Base-by-base conservation (phyloP, 64 coral and sea anemone species). In the Montipora efflorescens region DNA sequence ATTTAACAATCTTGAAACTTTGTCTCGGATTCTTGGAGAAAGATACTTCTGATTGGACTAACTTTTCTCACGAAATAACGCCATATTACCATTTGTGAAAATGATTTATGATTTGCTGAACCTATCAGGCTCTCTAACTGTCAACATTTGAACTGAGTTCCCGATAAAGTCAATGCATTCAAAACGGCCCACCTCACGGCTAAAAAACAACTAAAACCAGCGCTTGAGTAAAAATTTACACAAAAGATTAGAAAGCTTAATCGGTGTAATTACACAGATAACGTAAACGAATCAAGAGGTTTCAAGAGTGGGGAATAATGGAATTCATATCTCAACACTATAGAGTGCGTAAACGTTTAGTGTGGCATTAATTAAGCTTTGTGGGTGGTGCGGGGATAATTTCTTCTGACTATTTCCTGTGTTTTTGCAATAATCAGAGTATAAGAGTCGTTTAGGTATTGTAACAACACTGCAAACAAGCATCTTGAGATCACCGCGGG, bases 321-420 rank as follows among this genome's bases (percentile, higher is more conserved):
- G 61, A 14, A 64, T 19, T 64, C 13, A 11, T 64, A 36, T 16
- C 61, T 64, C 11, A 64, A 14, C 61, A 64, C 61, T 64, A 4
- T 10, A 12, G 18, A 71, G 61, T 51, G 82, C 22, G 64, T 51
- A 50, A 86, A 72, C 66, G 14, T 23, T 70, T 59, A 72, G 66
- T 59, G 66, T 86, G 82, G 67, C 71, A 71, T 86, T 50, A 86
- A 86, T 86, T 86, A 86, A 86, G 14, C 82, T 86, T 86, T 70
- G 64, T 86, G 82, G 82, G 82, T 86, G 82, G 82, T 86, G 82
- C 15, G 11, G 66, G 46, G 18, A 47, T 67, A 19, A 18, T 15
- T 67, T 47, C 49, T 3, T 78, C 14, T 51, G 64, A 86, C 66
- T 50, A 45, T 71, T 71, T 86, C 82, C 82, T 86, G 82, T 86